phyloP scores from a whole-genome alignment of 2,113 vertebrate species.

The Megaleporinus macrocephalus region DNA sequence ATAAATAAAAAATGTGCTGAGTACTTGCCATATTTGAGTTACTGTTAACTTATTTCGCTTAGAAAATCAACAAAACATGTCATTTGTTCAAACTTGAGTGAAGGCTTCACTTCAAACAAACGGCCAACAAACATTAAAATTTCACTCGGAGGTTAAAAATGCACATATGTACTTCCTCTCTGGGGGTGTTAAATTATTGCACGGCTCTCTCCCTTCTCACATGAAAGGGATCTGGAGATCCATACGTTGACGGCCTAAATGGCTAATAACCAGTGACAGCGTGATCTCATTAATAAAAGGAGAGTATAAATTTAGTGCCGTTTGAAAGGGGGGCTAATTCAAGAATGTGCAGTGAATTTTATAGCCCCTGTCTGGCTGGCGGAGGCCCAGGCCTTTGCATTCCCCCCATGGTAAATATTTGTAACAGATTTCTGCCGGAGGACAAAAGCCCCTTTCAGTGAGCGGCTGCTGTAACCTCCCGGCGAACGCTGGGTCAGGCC shows the following conservation, averaged over 20 bases:
- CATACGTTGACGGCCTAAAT: constrained; percentile 87
- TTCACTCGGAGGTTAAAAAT: constrained; percentile 46
- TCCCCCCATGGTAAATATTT: constrained; percentile 94
- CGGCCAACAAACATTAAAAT: constrained; percentile 58
- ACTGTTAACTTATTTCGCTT: no score
- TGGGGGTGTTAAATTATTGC: constrained; percentile 72
- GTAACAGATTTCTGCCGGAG: constrained; percentile 94
- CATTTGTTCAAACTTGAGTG: constrained; percentile 12
- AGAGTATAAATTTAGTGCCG: constrained; percentile 90
- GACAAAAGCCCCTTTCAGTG: constrained; percentile 96
- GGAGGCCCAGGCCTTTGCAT: constrained; percentile 85
- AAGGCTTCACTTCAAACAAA: constrained; percentile 43
- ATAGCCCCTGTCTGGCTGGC: constrained; percentile 91
- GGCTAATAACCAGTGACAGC: constrained; percentile 92
- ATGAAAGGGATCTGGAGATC: constrained; percentile 84
- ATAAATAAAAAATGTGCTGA: constrained; percentile 13
- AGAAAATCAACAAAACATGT: no score
- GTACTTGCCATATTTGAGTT: no score
- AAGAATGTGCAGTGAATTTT: constrained; percentile 95
- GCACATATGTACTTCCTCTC: constrained; percentile 49
- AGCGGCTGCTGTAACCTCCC: constrained; percentile 84
- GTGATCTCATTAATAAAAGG: constrained; percentile 95
- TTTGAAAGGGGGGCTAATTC: constrained; percentile 83
- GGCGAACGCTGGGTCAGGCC: constrained; percentile 90
- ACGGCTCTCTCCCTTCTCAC: constrained; percentile 85